Evolutionary conservation across 2,797 vertebrate genomes (phyloP).

Genomic region (Gallinago nigripennis): DNA sequence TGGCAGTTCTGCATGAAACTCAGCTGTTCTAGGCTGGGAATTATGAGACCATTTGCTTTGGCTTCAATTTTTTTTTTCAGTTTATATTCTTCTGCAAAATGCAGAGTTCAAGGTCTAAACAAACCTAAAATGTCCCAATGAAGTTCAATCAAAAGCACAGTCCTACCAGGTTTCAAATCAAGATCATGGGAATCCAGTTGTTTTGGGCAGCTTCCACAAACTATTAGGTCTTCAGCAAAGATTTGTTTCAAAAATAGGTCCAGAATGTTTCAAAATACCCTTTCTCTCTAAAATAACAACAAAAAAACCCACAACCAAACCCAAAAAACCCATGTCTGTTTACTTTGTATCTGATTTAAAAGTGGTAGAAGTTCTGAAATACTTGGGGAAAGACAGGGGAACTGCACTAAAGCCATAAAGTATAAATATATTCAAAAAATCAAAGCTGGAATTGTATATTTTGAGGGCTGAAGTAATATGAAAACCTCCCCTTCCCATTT

Average conservation of each 20-base stretch:
- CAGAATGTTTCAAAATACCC: rapidly evolving
- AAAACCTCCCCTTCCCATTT: background rate
- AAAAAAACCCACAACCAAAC: no score
- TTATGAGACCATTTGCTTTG: background rate
- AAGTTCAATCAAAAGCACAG: background rate
- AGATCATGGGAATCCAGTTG: background rate
- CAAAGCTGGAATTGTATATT: background rate
- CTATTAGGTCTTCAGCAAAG: background rate
- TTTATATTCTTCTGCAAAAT: background rate
- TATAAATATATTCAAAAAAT: background rate
- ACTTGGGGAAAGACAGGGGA: background rate
- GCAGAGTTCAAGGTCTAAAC: background rate
- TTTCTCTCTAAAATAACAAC: no score
- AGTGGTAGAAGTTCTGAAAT: background rate
- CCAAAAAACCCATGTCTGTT: rapidly evolving
- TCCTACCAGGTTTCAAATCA: background rate
- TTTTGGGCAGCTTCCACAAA: background rate
- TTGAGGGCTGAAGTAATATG: background rate
- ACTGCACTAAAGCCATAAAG: background rate
- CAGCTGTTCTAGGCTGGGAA: background rate
- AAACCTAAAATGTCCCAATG: background rate
- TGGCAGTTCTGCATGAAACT: background rate
- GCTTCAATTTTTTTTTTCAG: background rate
- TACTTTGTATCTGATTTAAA: background rate
- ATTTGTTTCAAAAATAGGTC: background rate